Conservation (phyloP, 64 coral and sea anemone genomes). For the Catalaphyllia jardinei region DNA sequence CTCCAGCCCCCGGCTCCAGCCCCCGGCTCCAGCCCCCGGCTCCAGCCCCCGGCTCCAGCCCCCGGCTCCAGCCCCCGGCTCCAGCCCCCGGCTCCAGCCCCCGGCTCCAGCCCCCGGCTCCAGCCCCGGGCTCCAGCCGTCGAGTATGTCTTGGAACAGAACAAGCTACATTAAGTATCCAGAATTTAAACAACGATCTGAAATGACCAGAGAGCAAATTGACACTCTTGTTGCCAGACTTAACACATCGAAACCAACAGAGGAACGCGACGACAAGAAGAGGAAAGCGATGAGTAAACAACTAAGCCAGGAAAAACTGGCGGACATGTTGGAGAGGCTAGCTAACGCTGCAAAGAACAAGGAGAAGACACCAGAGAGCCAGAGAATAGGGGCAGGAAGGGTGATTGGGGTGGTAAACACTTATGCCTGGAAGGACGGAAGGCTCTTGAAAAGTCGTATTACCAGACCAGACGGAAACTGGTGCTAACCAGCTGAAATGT, state of each 20-base stretch:
- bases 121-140: too few species aligned
- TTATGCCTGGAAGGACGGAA: conserved; percentile 77
- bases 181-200: conserved; percentile 33
- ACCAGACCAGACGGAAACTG: conserved; percentile 72
- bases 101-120: too few species aligned
- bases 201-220: conserved; percentile 57
- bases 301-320: conserved; percentile 51
- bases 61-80: too few species aligned
- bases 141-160: conserved; percentile 68
- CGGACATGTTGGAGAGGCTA: conserved; percentile 80
- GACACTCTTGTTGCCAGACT: conserved; percentile 65
- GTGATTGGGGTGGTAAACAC: conserved; percentile 69
- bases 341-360: conserved; percentile 69
- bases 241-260: conserved; percentile 41
- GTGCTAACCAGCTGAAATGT: conserved; percentile 3
- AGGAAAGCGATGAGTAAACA: neutral
- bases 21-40: too few species aligned
- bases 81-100: too few species aligned
- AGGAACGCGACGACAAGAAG: neutral
- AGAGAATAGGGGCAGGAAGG: conserved; percentile 51
- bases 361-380: conserved; percentile 74
- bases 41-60: too few species aligned
- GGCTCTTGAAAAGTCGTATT: conserved; percentile 32
- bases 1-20: too few species aligned
- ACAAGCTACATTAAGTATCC: conserved; percentile 82